Conservation (phyloP, 2,797 vertebrate species). For the Danio kyathit region DNA sequence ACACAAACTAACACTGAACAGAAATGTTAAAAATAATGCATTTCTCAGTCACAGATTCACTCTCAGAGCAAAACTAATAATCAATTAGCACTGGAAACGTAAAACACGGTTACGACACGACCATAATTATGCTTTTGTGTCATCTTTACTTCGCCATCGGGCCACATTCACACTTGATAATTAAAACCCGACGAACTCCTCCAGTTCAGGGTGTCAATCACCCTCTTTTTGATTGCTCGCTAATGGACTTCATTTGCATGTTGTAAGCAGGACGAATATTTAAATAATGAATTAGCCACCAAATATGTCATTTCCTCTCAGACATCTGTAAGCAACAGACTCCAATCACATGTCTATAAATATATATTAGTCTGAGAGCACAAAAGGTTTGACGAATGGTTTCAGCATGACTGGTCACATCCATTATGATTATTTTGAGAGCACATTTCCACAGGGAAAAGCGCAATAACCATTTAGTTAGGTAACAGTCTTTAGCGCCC, state of each 20-base stretch:
- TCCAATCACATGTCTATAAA: too few relatives aligned
- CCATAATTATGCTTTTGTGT: conserved; percentile 4
- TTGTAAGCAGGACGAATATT: background rate
- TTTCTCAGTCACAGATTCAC: background rate
- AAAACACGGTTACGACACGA: background rate
- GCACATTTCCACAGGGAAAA: conserved; percentile 1
- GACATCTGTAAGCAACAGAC: conserved; percentile 19
- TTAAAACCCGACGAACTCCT: background rate
- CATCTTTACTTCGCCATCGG: background rate
- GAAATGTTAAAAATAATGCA: background rate
- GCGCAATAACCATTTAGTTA: conserved; percentile 13
- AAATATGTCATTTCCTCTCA: conserved; percentile 36
- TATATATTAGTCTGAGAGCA: conserved; percentile 16
- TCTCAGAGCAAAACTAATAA: background rate
- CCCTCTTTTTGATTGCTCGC: background rate
- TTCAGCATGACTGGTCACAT: conserved; percentile 24
- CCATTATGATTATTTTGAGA: conserved; percentile 6
- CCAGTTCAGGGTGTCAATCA: conserved; percentile 28
- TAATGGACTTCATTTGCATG: conserved; percentile 39
- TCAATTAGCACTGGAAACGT: background rate
- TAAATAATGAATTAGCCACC: conserved; percentile 7
- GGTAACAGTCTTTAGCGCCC: background rate
- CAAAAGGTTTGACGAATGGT: conserved; percentile 4
- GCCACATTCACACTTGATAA: conserved; percentile 13
- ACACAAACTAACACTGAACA: background rate